A percentile compares a stretch with the other conserved stretches of the same genome.
These are phyloP conservation scores for Zalophus californianus DNA, from an alignment of 2,797 vertebrate species.

Conservation along the genomic window DNA sequence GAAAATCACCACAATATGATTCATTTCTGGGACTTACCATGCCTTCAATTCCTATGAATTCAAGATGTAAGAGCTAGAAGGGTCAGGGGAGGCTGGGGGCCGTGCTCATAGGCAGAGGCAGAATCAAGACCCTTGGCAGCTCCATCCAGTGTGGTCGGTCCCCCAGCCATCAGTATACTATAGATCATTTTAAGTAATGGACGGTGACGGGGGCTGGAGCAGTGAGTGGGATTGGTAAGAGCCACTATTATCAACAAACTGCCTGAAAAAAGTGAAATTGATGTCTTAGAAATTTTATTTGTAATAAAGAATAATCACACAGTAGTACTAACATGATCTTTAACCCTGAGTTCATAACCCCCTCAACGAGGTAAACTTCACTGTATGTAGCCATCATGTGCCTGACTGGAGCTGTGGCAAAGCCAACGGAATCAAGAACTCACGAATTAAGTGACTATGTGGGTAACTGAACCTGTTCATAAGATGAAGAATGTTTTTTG, in stretches of 20 bases:
- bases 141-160: rapidly evolving
- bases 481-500: not conserved
- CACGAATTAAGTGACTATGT: not conserved
- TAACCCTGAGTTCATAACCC: not conserved
- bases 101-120: not conserved
- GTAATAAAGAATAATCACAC: not conserved
- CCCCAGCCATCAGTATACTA: rapidly evolving
- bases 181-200: not conserved
- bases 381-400: rapidly evolving
- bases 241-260: not conserved
- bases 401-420: not conserved
- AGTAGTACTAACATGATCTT: not conserved
- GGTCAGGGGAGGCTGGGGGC: not conserved
- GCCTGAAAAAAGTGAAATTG: not conserved
- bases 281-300: not conserved
- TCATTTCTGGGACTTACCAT: not conserved
- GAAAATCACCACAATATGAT: not conserved
- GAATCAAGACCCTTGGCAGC: not conserved
- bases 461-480: not conserved
- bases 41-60: not conserved
- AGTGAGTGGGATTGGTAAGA: not conserved
- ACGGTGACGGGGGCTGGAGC: rapidly evolving
- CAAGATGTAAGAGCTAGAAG: not conserved
- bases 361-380: not conserved
- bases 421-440: not conserved